phyloP scores from a whole-genome alignment of 2,888 invertebrate genomes.

The Parnassius smintheus region DNA sequence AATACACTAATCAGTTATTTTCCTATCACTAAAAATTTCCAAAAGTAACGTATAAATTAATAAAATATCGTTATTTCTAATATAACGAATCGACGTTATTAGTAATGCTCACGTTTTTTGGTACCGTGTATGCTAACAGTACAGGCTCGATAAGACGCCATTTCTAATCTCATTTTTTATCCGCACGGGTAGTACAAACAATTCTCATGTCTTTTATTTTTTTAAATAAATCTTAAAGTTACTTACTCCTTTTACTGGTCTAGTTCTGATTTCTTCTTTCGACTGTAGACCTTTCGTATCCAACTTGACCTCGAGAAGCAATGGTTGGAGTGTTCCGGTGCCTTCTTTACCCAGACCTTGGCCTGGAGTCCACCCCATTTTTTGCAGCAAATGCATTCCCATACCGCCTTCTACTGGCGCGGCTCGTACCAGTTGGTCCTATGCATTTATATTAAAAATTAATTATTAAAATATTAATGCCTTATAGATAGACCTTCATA shows the following conservation, averaged over 20 bases:
- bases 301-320: constrained; percentile 96
- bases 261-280: constrained; percentile 83
- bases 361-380: constrained; percentile 99
- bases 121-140: too few relatives aligned
- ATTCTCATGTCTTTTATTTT: too few relatives aligned
- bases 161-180: too few relatives aligned
- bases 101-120: too few relatives aligned
- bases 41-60: too few relatives aligned
- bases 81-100: too few relatives aligned
- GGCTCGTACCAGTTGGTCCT: constrained; percentile 95
- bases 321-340: constrained; percentile 93
- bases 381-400: constrained; percentile 97
- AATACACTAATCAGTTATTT: too few relatives aligned
- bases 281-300: constrained; percentile 95
- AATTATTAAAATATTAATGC: constrained; percentile 1
- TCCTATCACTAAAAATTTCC: too few relatives aligned
- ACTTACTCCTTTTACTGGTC: constrained; percentile 60
- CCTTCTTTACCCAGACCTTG: constrained; percentile 98
- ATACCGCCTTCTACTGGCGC: constrained; percentile 96
- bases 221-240: constrained; percentile 9
- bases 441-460: constrained; percentile 40
- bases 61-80: too few relatives aligned
- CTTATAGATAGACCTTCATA: background rate
- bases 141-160: too few relatives aligned
- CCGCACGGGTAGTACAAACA: too few relatives aligned